phyloP scores from a whole-genome alignment of 2,888 invertebrate genomes.

The Eulithis testata region DNA sequence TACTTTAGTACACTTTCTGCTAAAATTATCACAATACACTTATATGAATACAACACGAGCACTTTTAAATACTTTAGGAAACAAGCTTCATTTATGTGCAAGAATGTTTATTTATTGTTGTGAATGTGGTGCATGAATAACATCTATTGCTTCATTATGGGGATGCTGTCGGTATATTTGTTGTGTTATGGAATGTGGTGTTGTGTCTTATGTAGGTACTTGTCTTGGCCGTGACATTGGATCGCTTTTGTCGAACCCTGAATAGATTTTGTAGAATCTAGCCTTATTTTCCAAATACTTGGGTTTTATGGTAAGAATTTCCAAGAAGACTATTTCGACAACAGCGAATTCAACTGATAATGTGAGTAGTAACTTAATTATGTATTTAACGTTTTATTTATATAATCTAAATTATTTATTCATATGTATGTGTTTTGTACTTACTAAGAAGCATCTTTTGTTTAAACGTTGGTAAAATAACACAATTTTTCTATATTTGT shows the following conservation, averaged over 20 bases:
- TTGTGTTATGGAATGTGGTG: constrained; percentile 74
- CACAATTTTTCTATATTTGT: too few species aligned
- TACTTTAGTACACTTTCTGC: constrained; percentile 10
- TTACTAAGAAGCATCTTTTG: neutral
- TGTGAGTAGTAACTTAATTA: constrained; percentile 54
- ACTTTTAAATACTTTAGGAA: constrained; percentile 40
- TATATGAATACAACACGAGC: constrained; percentile 17
- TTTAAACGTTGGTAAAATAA: too few species aligned
- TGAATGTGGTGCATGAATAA: constrained; percentile 83
- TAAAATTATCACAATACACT: constrained; percentile 26
- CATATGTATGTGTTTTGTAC: neutral
- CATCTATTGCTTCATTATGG: constrained; percentile 72
- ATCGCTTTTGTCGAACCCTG: constrained; percentile 73
- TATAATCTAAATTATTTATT: too few species aligned
- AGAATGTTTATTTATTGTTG: constrained; percentile 46
- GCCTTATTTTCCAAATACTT: constrained; percentile 25
- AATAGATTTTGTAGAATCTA: constrained; percentile 44
- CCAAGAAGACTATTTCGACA: constrained; percentile 55
- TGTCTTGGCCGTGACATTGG: constrained; percentile 54
- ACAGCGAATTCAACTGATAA: constrained; percentile 59
- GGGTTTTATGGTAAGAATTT: constrained; percentile 15
- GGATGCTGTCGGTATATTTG: constrained; percentile 55
- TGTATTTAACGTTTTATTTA: neutral
- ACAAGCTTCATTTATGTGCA: constrained; percentile 47
- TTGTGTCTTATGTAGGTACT: constrained; percentile 70